A percentile compares a stretch with the other conserved stretches of the same genome.
phyloP scores from a whole-genome alignment of 2,888 invertebrate species.

The Phasia obesa region DNA sequence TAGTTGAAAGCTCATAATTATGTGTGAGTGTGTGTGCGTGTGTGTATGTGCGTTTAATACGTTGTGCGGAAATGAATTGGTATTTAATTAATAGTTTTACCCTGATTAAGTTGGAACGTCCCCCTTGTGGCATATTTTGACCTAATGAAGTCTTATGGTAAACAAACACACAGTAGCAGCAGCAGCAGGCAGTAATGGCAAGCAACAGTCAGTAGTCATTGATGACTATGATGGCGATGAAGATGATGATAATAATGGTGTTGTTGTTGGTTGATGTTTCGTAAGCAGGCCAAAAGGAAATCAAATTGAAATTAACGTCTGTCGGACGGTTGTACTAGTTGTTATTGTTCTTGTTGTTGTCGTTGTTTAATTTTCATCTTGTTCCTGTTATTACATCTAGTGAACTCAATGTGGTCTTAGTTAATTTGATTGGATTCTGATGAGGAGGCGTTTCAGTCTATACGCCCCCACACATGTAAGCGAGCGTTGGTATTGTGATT shows the following conservation, averaged over 20 bases:
- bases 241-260: conserved; percentile 32
- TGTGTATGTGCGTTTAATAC: conserved; percentile 63
- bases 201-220: conserved; percentile 63
- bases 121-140: conserved; percentile 76
- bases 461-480: conserved; percentile 80
- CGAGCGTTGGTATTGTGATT: conserved; percentile 30
- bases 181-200: conserved; percentile 29
- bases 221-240: conserved; percentile 25
- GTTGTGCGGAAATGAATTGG: conserved; percentile 81
- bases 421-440: conserved; percentile 82
- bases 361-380: conserved; percentile 59
- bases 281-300: conserved; percentile 75
- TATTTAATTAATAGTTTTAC: conserved; percentile 82
- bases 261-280: conserved; percentile 61
- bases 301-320: conserved; percentile 82
- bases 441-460: conserved; percentile 79
- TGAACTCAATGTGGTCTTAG: conserved; percentile 75
- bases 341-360: conserved; percentile 33
- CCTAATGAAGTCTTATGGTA: conserved; percentile 80
- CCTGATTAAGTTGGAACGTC: conserved; percentile 78
- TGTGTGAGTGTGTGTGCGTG: background rate
- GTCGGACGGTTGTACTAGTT: conserved; percentile 61
- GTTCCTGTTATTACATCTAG: conserved; percentile 53
- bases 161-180: conserved; percentile 47
- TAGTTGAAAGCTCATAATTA: background rate